Base-by-base conservation (phyloP, 2,797 vertebrate species). In the Psittacula derbiana region DNA sequence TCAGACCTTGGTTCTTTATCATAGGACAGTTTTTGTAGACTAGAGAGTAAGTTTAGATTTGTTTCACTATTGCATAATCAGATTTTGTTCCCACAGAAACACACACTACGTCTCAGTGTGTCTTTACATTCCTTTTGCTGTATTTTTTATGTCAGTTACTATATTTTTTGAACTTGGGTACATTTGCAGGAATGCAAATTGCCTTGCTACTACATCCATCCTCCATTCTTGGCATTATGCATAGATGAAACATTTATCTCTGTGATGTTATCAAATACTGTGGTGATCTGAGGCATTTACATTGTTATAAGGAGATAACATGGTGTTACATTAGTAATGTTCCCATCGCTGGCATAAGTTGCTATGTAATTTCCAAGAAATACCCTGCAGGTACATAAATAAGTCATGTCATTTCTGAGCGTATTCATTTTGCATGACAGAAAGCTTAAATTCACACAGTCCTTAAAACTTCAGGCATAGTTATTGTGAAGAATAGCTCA, bases 311-410 rank as follows among this genome's bases (percentile, higher is more conserved):
- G 71, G 86, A 96, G 95, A 94, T 94, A 94, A 95, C 94, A 86
- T 53, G 80, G 86, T 94, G 92, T 95, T 92, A 67, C 88, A 74
- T 90, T 95, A 90, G 92, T 89, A 95, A 95, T 92, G 88, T 95
- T 96, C 90, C 80, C 61, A n/a, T 80, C 62, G 86, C 83, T 95
- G 73, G 57, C 86, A 62, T 90, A 93, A 92, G 91, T 78, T 95
- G 82, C 90, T 82, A 11, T 92, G 91, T 85, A 87, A 87, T 96
- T 97, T 96, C 71, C 83, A 92, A 88, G 94, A 93, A 90, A 65
- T 82, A 90, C 88, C 96, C 93, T 91, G 90, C 84, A 92, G 96
- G 91, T 95, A 94, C 83, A 95, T 91, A 92, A 95, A 95, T 95
- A 95, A 96, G 86, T 95, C 86, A 95, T 96, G 60, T 69, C 41